phyloP scores from a whole-genome alignment of 2,888 invertebrate species.

The Thereva nobilitata region DNA sequence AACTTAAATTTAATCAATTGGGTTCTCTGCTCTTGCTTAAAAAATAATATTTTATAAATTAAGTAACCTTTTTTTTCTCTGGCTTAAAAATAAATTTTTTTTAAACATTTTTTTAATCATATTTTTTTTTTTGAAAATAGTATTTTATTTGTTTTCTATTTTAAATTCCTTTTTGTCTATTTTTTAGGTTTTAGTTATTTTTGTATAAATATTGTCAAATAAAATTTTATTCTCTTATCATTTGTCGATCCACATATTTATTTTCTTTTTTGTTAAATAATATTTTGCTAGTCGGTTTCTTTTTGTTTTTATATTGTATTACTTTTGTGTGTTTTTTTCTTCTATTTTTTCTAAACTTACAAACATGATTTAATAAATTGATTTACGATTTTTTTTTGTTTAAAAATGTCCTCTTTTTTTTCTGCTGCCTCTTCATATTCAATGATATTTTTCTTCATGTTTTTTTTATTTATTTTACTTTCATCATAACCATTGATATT shows the following conservation, averaged over 20 bases:
- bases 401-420: no score
- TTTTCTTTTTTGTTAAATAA: neutral
- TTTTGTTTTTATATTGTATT: neutral
- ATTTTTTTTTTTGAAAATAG: constrained; percentile 7
- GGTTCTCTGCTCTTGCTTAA: no score
- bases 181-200: neutral
- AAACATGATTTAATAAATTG: no score
- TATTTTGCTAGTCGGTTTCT: neutral
- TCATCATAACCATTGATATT: no score
- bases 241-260: neutral
- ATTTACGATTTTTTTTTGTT: no score
- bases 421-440: no score
- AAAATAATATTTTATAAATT: constrained; percentile 19
- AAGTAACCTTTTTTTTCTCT: constrained; percentile 10
- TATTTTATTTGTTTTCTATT: constrained; percentile 1
- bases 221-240: constrained; percentile 16
- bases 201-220: constrained; percentile 31
- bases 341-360: no score
- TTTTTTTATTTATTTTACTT: no score
- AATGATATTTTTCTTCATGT: no score
- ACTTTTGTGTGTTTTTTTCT: no score
- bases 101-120: constrained; percentile 25
- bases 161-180: constrained; percentile 11
- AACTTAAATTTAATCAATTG: no score
- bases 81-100: constrained; percentile 18